phyloP scores from a whole-genome alignment of 2,797 vertebrate genomes.

The Lagocephalus sceleratus region DNA sequence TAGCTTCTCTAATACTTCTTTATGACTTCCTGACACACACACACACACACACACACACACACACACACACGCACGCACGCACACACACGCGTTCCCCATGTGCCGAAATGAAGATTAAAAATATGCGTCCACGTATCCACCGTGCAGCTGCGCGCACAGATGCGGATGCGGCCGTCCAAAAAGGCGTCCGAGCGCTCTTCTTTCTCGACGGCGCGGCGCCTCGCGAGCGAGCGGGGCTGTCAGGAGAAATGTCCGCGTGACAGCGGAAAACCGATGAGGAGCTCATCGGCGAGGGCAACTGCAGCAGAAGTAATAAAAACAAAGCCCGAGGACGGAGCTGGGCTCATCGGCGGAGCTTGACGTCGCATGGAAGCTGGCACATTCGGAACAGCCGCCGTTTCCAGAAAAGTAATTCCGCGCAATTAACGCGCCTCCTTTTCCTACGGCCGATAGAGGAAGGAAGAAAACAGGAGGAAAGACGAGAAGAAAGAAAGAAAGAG shows the following conservation, averaged over 20 bases:
- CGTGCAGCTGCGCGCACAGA: not conserved
- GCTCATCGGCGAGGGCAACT: not conserved
- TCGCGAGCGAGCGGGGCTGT: not conserved
- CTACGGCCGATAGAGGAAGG: no score
- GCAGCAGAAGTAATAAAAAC: not conserved
- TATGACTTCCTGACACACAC: not conserved
- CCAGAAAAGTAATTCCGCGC: not conserved
- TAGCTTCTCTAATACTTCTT: conserved; percentile 4
- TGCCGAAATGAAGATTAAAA: not conserved
- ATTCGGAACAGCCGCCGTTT: not conserved
- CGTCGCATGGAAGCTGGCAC: not conserved
- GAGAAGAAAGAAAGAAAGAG: no score
- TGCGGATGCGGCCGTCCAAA: no score
- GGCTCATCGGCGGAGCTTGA: not conserved
- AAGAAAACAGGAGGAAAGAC: no score
- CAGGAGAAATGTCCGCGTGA: not conserved
- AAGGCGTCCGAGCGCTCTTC: not conserved
- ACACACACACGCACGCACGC: no score
- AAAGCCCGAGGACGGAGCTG: not conserved
- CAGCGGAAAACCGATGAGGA: not conserved
- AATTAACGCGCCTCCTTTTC: no score
- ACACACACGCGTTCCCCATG: not conserved
- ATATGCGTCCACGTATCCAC: not conserved
- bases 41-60: not conserved
- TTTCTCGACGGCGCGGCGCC: not conserved